A percentile compares a stretch with the other conserved stretches of the same genome.
These are phyloP conservation scores for Callipepla squamata DNA, from an alignment of 2,113 vertebrate species.

Conservation along the genomic window DNA sequence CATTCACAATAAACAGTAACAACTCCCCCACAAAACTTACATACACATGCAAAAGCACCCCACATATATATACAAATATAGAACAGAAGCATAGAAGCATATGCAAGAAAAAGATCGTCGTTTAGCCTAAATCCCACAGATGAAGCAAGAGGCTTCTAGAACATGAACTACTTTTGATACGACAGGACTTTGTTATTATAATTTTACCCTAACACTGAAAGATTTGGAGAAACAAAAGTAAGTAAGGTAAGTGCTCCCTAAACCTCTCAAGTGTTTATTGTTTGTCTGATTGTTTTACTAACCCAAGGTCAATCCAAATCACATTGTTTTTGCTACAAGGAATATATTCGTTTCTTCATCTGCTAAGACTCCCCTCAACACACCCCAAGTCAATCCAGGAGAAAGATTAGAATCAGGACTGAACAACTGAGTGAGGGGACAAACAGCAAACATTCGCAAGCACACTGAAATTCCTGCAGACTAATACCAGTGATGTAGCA, in stretches of 20 bases:
- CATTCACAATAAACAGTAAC: not conserved
- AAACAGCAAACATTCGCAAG: not conserved
- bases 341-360: not conserved
- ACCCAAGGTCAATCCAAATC: not conserved
- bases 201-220: not conserved
- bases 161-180: not conserved
- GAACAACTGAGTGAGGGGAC: not conserved
- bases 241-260: not conserved
- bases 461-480: accelerated
- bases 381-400: not conserved
- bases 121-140: not conserved
- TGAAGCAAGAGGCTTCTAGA: not conserved
- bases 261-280: not conserved
- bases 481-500: not conserved
- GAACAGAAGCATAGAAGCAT: not conserved
- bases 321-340: not conserved
- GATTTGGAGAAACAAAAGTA: not conserved
- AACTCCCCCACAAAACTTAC: not conserved
- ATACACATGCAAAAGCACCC: not conserved
- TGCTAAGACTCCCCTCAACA: not conserved
- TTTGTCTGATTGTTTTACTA: not conserved
- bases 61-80: not conserved
- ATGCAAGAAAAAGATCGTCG: not conserved
- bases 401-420: not conserved
- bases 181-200: not conserved